Base-by-base conservation (phyloP, 2,113 vertebrate species). In the Varanus komodoensis region DNA sequence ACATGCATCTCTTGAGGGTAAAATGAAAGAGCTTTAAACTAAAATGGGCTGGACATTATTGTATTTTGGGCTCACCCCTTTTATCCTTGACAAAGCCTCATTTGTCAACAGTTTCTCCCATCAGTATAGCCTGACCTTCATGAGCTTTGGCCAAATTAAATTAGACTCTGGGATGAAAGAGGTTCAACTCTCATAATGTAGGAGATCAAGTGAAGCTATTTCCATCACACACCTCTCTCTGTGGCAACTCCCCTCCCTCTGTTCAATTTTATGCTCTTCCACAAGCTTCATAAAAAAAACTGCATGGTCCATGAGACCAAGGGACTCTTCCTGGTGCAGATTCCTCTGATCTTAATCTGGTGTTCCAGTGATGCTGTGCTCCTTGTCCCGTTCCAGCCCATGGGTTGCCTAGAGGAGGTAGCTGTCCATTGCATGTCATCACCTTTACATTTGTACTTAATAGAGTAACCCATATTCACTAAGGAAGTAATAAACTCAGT, bases 371-470 rank as follows among this genome's bases (percentile, higher is more conserved):
- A 5, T 9, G 8, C 11, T 27, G 77, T 78, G 44, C 38, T 78
- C 7, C 29, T 73, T 73, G 27, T 0, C 32, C 69, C 29, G 1
- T 82, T 64, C n/a, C 7, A 64, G 64, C 8, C 17, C n/a, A 64
- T 19, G 61, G 38, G 29, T 19, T 21, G 23, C 21, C 68, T 25
- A 68, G 19, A 27, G 38, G 38, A 44, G 38, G 38, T 44, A 44
- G 38, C 38, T 44, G 38, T 44, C 38, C 38, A 44, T 44, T 44
- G 38, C 38, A 44, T 3, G 38, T 44, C 38, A 44, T 12, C 25
- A 91, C 87, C 15, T 32, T 6, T 82, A 81, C 92, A 92, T 80
- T 57, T 88, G 92, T 81, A 90, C 14, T 83, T 92, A 93, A 89
- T 50, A 34, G 27, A 77, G 61, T 48, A 92, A 74, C 15, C 2